These are phyloP conservation scores for Sinosuthora webbiana DNA, from an alignment of 2,113 vertebrate species.

Conservation along the genomic window DNA sequence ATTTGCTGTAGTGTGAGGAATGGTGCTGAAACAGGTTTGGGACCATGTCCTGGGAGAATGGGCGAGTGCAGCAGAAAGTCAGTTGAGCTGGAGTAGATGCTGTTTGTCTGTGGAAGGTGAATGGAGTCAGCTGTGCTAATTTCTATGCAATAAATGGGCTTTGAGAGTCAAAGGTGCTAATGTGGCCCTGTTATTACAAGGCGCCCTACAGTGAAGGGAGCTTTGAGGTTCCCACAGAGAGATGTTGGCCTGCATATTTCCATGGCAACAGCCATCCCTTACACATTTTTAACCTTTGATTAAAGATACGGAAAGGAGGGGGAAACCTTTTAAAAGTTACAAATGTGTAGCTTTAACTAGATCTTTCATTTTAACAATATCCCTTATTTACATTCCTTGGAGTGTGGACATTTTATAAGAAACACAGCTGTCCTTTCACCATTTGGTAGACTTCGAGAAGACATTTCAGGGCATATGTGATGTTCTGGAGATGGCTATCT, in stretches of 20 bases:
- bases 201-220: neutral
- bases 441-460: neutral
- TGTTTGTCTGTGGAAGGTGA: neutral
- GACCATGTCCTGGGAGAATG: neutral
- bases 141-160: neutral
- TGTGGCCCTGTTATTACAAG: neutral
- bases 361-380: neutral
- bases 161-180: conserved; percentile 33
- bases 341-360: neutral
- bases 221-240: conserved; percentile 34
- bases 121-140: neutral
- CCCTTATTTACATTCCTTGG: neutral
- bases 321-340: neutral
- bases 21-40: neutral
- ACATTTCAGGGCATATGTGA: neutral
- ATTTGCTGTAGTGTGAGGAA: neutral
- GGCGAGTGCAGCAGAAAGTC: neutral
- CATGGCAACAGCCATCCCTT: conserved; percentile 41
- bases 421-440: neutral
- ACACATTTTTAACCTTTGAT: conserved; percentile 23
- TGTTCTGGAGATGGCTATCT: neutral
- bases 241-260: neutral
- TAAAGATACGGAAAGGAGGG: neutral
- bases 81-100: neutral
- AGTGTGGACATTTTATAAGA: neutral